Evolutionary conservation across 2,113 vertebrate species (phyloP), one percentile per base, ranked within the genome.

Genomic region (Brienomyrus longianalis): DNA sequence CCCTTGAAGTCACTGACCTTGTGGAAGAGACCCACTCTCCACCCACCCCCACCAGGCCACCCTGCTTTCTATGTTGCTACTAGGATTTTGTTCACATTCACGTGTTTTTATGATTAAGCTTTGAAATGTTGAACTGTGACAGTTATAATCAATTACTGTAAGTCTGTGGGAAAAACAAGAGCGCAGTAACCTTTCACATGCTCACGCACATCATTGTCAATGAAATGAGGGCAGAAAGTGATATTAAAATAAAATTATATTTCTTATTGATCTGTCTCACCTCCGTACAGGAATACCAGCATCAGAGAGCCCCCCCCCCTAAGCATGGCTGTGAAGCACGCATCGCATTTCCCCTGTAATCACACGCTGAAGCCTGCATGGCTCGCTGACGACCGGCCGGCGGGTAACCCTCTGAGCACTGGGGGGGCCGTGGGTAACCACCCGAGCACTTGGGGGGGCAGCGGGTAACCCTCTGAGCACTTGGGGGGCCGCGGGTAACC

Each of bases 1-100:
- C 93, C 94, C 93, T 94, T 96, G 95, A 95, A 96, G 93, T 93
- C 92, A 89, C 90, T 95, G 95, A 96, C 96, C 95, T 96, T 96
- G 95, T 93, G 93, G 92, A 94, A 94, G 92, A 92, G 95, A 93
- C 91, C 92, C 92, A 92, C 90, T 89, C 91, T 93, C 89, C 89
- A 92, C 90, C 70, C 23, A 47, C 23, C 19, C 47, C 2, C 54
- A n/a, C 54, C 56, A 59, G 5, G 21, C 21, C 15, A 50, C 48
- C 84, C 13, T 0, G 3, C n/a, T 35, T n/a, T 86, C 50, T 80
- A 39, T 89, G 39, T 52, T 80, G 47, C 88, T 54, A 50, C 13
- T 43, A 27, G 50, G 70, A 54, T 47, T 77, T 45, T 31, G 70
- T 48, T n/a, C 88, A 85, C 35, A 39, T 80, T 48, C 88, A 84